Base-by-base conservation (phyloP, 2,113 vertebrate genomes). In the Bungarus multicinctus region DNA sequence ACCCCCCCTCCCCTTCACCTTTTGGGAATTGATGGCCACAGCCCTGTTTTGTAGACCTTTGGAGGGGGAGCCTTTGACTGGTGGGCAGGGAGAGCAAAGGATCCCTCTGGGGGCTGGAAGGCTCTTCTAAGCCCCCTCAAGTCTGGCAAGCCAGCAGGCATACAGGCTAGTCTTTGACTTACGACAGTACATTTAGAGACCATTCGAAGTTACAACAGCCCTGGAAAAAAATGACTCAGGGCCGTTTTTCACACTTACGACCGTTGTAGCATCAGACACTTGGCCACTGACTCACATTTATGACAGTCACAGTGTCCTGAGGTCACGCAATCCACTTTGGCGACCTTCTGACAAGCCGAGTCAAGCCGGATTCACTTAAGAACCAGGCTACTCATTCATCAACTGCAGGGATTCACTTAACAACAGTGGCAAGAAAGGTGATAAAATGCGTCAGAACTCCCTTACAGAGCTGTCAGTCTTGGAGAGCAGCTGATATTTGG, bases 181-280 rank as follows among this genome's bases (percentile, higher is more conserved):
- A 69, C 4, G 27, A n/a, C 60, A 1, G 11, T 64, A 14, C 27
- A 14, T 11, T 64, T 64, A 64, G 27, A 11, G 27, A 64, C 27
- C 8, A 27, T 30, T 64, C 11, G 11, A n/a, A 30, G 60, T n/a
- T 30, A n/a, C 12, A 12, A 69, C 60, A n/a, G 30, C 60, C 12
- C 11, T 69, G 47, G 30, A n/a, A 5, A 16, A n/a, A 30, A 5
- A 12, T 5, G 60, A n/a, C 30, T 69, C 11, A 12, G 4, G 58
- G 11, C 58, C 27, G 0, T 12, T 12, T 64, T 30, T 10, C 10
- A 64, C 27, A 12, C 60, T 5, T 69, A 14, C 1, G 11, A n/a
- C 60, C 2, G 0, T 11, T 64, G 58, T 9, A 3, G 58, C 25
- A 3, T 30, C 25, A 27, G 25, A 11, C 0, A 1, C 10, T 64